Percentiles rank a stretch among this genome's conserved stretches.
These are phyloP conservation scores for Antitype chi DNA, from an alignment of 2,888 invertebrate species.

Conservation along the genomic window DNA sequence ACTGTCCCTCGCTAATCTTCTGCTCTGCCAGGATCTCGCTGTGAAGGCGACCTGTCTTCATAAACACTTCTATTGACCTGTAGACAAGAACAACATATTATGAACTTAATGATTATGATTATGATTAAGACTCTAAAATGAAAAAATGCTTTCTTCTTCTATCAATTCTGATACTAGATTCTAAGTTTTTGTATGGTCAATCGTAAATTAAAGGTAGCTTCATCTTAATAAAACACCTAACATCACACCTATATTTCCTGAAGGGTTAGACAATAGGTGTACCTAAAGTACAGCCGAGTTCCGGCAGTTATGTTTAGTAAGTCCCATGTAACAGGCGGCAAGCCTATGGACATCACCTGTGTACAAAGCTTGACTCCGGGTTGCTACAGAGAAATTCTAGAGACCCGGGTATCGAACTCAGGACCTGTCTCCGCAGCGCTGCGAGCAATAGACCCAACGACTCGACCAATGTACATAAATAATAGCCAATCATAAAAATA, in stretches of 20 bases:
- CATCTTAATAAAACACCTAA: neutral
- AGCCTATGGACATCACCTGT: neutral
- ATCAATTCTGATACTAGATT: no score
- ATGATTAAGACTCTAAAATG: no score
- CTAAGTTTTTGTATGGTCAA: no score
- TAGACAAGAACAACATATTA: constrained; percentile 55
- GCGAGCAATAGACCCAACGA: neutral
- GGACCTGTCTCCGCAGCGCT: neutral
- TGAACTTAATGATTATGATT: no score
- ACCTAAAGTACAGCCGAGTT: neutral
- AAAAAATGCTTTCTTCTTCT: no score
- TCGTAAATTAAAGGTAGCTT: neutral
- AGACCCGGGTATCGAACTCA: neutral
- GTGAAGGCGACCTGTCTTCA: constrained; percentile 92
- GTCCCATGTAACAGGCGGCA: neutral
- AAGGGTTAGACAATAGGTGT: no score
- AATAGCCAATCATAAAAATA: neutral
- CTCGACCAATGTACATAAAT: neutral
- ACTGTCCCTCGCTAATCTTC: constrained; percentile 91
- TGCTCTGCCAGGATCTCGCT: constrained; percentile 94
- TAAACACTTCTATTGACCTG: constrained; percentile 95
- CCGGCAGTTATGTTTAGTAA: neutral
- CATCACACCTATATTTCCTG: no score
- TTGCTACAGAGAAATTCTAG: neutral
- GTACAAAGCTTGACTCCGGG: neutral